Percentiles rank a stretch among this genome's conserved stretches.
Evolutionary conservation across 2,888 invertebrate genomes (phyloP).

Genomic region (Ligdia adustata): DNA sequence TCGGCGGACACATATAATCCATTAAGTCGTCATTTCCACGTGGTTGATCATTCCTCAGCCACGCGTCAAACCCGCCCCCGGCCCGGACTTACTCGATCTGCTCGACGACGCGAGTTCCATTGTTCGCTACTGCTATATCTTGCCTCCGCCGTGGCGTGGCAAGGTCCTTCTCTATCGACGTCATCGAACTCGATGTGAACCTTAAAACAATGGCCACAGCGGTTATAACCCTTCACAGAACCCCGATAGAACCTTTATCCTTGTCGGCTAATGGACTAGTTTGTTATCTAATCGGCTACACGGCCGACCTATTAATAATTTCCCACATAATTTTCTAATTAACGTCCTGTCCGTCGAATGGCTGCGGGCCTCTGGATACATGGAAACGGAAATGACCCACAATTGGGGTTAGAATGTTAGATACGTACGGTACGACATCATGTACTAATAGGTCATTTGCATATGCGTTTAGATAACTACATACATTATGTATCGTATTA

Average conservation of each 20-base stretch:
- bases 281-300: conserved; percentile 82
- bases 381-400: conserved; percentile 68
- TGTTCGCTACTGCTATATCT: conserved; percentile 80
- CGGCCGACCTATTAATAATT: conserved; percentile 80
- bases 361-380: conserved; percentile 57
- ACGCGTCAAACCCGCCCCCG: conserved; percentile 78
- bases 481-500: conserved; percentile 33
- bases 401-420: conserved; percentile 52
- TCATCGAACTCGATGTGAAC: conserved; percentile 53
- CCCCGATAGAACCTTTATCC: conserved; percentile 55
- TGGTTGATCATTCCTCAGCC: conserved; percentile 81
- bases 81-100: too few species aligned
- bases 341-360: conserved; percentile 70
- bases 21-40: conserved; percentile 84
- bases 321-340: conserved; percentile 81
- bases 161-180: conserved; percentile 59
- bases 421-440: conserved; percentile 31
- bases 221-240: conserved; percentile 46
- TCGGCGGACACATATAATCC: conserved; percentile 82
- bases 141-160: conserved; percentile 50
- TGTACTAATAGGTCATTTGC: conserved; percentile 50
- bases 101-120: conserved; percentile 61
- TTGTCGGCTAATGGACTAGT: conserved; percentile 79
- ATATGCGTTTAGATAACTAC: conserved; percentile 39
- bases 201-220: conserved; percentile 56